A percentile compares a stretch with the other conserved stretches of the same genome.
Conservation (phyloP, 2,113 vertebrate species). For the Leucopsar rothschildi region DNA sequence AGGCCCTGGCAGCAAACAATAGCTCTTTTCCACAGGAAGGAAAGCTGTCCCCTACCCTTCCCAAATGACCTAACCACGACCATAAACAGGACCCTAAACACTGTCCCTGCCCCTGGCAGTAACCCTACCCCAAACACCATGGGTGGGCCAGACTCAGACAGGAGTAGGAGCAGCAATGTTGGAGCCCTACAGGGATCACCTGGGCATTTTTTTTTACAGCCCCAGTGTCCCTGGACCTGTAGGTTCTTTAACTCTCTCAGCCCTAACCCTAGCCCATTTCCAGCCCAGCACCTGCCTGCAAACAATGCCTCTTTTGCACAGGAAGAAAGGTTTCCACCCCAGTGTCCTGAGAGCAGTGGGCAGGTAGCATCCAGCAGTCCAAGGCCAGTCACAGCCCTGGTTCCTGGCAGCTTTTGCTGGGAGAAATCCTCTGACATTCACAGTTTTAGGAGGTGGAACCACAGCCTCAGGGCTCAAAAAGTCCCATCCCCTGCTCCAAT, state of each 20-base stretch:
- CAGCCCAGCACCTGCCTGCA: background rate
- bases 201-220: background rate
- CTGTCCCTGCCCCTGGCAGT: background rate
- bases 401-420: background rate
- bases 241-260: background rate
- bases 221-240: background rate
- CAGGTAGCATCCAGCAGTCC: background rate
- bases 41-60: background rate
- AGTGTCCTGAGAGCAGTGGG: background rate
- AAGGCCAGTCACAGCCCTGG: background rate
- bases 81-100: background rate
- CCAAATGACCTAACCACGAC: fast-evolving
- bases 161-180: background rate
- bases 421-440: fast-evolving
- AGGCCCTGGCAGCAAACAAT: fast-evolving
- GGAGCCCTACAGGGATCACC: background rate
- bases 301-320: background rate
- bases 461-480: background rate
- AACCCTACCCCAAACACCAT: background rate
- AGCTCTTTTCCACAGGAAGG: background rate
- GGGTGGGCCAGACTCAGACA: background rate
- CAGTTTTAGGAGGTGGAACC: background rate
- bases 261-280: background rate
- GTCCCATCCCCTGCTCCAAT: background rate
- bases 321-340: background rate